These are phyloP conservation scores for Euphysa ruthae DNA, from an alignment of 30 jellyfish, hydroid and myxozoan species.

Conservation along the genomic window DNA sequence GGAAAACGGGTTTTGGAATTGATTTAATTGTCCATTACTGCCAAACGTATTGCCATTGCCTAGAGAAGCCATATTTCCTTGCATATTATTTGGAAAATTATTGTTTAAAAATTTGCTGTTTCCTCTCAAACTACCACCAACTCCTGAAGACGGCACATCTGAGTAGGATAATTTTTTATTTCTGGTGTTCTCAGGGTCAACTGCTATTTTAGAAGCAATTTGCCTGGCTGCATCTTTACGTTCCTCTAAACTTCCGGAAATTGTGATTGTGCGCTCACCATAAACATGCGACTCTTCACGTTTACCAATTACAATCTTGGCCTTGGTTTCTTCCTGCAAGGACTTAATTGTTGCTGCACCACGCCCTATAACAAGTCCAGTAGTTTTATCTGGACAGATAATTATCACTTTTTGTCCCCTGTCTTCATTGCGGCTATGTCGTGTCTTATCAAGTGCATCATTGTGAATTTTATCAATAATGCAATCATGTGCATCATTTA, in stretches of 20 bases:
- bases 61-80: constrained; percentile 58
- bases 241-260: constrained; percentile 74
- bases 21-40: constrained; percentile 62
- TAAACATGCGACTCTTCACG: constrained; percentile 88
- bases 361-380: constrained; percentile 91
- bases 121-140: background rate
- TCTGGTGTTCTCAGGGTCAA: constrained; percentile 85
- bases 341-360: constrained; percentile 85
- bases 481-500: constrained; percentile 73
- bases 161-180: constrained; percentile 65
- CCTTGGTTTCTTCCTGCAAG: constrained; percentile 80
- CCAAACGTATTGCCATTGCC: constrained; percentile 54
- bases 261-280: constrained; percentile 90
- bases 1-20: constrained; percentile 50
- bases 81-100: no score
- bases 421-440: constrained; percentile 45
- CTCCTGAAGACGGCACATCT: background rate
- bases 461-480: constrained; percentile 80
- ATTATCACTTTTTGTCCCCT: constrained; percentile 69
- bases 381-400: constrained; percentile 92
- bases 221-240: constrained; percentile 80
- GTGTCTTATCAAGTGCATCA: constrained; percentile 57
- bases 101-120: background rate
- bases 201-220: constrained; percentile 57
- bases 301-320: constrained; percentile 67